phyloP scores from a whole-genome alignment of 2,888 invertebrate genomes.

The Pinctada fucata region DNA sequence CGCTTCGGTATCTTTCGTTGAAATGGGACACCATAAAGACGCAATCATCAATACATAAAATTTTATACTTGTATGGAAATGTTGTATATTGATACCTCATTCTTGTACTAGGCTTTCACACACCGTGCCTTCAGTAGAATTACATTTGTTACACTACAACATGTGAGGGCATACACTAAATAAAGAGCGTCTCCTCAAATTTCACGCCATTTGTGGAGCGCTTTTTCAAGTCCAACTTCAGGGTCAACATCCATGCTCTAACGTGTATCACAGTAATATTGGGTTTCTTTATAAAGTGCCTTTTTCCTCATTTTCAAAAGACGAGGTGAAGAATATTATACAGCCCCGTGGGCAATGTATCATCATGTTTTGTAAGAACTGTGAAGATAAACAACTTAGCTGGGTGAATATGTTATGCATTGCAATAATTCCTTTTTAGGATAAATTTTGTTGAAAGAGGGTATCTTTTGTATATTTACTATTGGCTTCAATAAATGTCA shows the following conservation, averaged over 20 bases:
- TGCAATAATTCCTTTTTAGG: too few relatives aligned
- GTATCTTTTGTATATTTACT: too few relatives aligned
- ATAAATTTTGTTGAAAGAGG: too few relatives aligned
- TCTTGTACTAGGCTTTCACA: not conserved
- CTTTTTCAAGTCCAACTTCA: not conserved
- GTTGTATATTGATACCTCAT: not conserved
- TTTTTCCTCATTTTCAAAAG: not conserved
- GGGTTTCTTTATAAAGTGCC: not conserved
- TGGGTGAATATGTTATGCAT: too few relatives aligned
- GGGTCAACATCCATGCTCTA: not conserved
- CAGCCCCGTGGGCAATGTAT: too few relatives aligned
- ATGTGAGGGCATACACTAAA: not conserved
- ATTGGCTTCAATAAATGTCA: too few relatives aligned
- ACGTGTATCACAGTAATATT: not conserved
- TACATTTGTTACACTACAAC: not conserved
- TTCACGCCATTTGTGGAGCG: not conserved
- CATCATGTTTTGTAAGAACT: too few relatives aligned
- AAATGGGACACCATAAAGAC: not conserved
- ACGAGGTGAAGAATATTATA: too few relatives aligned
- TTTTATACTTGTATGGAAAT: not conserved
- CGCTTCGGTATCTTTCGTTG: not conserved
- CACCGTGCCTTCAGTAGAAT: not conserved
- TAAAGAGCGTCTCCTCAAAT: not conserved
- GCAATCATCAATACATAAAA: slow-evolving; percentile 1
- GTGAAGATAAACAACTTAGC: too few relatives aligned